phyloP scores from a whole-genome alignment of 2,888 invertebrate genomes.

The Bruchidius siliquastri region DNA sequence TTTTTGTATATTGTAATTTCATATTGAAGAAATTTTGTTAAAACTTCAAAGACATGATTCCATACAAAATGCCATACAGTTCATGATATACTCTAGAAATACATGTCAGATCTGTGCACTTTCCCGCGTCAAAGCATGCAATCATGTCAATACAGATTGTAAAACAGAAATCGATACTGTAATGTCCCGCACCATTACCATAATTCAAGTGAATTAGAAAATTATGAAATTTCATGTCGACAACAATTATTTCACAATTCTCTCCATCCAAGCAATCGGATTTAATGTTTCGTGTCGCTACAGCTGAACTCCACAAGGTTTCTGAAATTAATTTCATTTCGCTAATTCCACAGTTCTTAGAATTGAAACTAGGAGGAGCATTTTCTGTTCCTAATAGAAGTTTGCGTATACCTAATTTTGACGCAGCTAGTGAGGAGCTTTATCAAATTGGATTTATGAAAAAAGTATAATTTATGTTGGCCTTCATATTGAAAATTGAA shows the following conservation, averaged over 20 bases:
- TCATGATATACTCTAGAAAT: too few species aligned
- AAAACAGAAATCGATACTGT: neutral
- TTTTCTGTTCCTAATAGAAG: neutral
- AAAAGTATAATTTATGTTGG: too few species aligned
- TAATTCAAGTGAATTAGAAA: neutral
- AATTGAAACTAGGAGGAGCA: neutral
- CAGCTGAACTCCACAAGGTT: neutral
- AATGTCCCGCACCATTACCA: neutral
- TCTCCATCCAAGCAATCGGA: neutral
- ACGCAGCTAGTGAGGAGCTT: too few species aligned
- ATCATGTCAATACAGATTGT: neutral
- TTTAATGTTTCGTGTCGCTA: neutral
- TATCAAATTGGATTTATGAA: too few species aligned
- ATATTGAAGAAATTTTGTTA: too few species aligned
- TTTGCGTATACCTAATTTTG: too few species aligned
- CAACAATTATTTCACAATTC: neutral
- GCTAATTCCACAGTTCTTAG: neutral
- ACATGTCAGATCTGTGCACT: neutral
- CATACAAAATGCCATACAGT: too few species aligned
- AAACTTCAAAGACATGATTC: too few species aligned
- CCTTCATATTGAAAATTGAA: too few species aligned
- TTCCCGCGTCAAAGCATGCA: neutral
- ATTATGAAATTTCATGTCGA: neutral
- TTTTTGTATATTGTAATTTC: too few species aligned
- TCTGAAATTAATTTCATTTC: neutral